These are phyloP conservation scores for Terrapene triunguis DNA, from an alignment of 2,113 vertebrate species.

Conservation along the genomic window DNA sequence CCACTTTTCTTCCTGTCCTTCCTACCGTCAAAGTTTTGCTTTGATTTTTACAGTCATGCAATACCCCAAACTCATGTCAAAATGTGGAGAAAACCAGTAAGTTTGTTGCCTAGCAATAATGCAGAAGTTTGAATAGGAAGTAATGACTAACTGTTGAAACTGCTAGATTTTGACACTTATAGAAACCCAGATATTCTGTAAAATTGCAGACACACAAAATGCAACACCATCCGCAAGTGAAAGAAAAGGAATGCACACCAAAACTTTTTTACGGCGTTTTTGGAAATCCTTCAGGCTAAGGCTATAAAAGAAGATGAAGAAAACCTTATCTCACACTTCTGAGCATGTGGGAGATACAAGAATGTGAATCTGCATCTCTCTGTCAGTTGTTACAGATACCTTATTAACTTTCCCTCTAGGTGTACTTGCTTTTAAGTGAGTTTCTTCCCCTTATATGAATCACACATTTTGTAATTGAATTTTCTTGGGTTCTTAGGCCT, in stretches of 20 bases:
- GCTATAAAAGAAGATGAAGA: rapidly evolving
- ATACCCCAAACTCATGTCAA: not conserved
- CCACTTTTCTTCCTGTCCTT: not conserved
- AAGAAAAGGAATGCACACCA: not conserved
- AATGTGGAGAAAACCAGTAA: not conserved
- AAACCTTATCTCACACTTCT: not conserved
- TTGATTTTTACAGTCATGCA: not conserved
- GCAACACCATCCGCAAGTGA: not conserved
- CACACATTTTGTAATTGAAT: not conserved
- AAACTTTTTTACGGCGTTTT: not conserved
- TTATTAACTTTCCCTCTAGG: not conserved
- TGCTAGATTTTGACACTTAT: not conserved
- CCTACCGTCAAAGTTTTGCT: not conserved
- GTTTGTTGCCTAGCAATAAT: not conserved
- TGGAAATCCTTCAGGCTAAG: not conserved
- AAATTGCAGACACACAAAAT: not conserved
- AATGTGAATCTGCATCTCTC: not conserved
- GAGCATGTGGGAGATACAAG: not conserved
- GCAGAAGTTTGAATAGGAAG: not conserved
- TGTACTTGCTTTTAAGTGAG: not conserved
- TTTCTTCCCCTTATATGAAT: not conserved
- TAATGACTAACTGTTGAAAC: not conserved
- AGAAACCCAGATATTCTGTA: not conserved
- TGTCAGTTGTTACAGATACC: not conserved
- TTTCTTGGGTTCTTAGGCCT: not conserved